Conservation (phyloP, 2,113 vertebrate species). For the Bufo bufo region DNA sequence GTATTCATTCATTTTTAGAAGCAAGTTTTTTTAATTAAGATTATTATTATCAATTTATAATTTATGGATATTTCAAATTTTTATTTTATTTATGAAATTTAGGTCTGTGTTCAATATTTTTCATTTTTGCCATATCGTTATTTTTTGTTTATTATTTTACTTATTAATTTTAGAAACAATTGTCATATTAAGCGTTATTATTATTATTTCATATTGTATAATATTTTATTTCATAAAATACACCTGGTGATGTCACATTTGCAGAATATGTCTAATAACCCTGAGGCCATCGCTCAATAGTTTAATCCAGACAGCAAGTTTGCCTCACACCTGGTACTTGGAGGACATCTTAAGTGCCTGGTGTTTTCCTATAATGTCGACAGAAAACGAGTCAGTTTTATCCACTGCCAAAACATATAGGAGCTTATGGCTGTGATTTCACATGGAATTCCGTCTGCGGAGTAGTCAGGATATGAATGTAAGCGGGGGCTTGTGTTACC, state of each 20-base stretch:
- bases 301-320: conserved; percentile 39
- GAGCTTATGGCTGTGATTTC: conserved; percentile 42
- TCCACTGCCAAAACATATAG: conserved; percentile 46
- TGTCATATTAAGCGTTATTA: background rate
- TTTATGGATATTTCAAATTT: background rate
- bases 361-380: conserved; percentile 46
- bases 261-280: background rate
- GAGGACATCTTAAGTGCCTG: conserved; percentile 44
- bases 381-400: conserved; percentile 40
- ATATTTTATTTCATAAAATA: background rate
- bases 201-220: background rate
- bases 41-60: background rate
- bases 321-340: conserved; percentile 43
- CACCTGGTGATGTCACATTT: background rate
- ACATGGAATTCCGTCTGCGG: conserved; percentile 22
- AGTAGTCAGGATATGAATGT: background rate
- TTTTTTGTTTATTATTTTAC: background rate
- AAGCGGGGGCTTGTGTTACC: background rate
- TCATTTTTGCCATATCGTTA: background rate
- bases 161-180: background rate
- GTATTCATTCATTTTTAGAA: no score
- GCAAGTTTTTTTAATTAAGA: no score
- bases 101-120: no score
- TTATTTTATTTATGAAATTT: background rate
- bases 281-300: background rate